Evolutionary conservation across 2,888 invertebrate genomes (phyloP).

Genomic region (Trachelus iudaicus): DNA sequence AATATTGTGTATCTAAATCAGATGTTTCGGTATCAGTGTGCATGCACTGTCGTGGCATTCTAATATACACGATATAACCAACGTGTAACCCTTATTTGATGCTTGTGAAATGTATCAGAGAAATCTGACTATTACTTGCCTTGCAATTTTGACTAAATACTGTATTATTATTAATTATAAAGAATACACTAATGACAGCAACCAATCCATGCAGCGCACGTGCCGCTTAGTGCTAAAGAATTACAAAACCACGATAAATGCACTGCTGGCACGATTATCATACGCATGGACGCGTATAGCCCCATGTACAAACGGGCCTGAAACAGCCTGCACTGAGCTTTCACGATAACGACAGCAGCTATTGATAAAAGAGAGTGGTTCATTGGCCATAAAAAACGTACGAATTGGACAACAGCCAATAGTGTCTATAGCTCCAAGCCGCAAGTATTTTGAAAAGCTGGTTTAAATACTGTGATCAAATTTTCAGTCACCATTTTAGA

Average conservation of each 20-base stretch:
- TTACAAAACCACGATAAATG: neutral
- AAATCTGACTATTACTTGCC: conserved; percentile 26
- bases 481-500: neutral
- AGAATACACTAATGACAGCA: conserved; percentile 34
- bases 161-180: conserved; percentile 25
- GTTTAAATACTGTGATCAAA: neutral
- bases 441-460: neutral
- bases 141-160: conserved; percentile 36
- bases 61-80: neutral
- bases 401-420: neutral
- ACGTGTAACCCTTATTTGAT: neutral
- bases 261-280: too few relatives aligned
- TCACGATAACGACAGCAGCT: neutral
- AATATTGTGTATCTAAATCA: neutral
- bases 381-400: neutral
- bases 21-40: neutral
- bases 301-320: too few relatives aligned
- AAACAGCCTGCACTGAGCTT: too few relatives aligned
- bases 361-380: neutral
- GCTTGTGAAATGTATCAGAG: neutral
- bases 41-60: neutral
- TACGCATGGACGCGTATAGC: too few relatives aligned
- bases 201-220: conserved; percentile 46
- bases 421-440: neutral
- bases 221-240: conserved; percentile 27